Evolutionary conservation across 2,797 vertebrate genomes (phyloP).

Genomic region (Oryzias sinensis): DNA sequence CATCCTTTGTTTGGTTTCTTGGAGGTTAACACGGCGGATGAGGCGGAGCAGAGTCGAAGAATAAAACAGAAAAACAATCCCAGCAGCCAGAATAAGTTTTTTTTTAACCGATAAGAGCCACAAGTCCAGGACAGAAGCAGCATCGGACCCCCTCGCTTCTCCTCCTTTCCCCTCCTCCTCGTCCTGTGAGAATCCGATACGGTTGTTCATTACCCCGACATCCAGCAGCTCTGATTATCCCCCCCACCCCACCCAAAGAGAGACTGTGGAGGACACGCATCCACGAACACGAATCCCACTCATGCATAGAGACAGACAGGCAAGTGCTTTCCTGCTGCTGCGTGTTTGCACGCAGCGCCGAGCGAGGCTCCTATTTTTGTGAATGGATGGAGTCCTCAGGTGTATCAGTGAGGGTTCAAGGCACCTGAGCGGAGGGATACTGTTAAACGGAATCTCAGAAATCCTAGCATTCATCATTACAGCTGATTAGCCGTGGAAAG

Average conservation of each 20-base stretch:
- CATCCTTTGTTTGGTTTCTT: background rate
- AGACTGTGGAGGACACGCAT: slow-evolving; percentile 87
- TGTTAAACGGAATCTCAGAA: slow-evolving; percentile 85
- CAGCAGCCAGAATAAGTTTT: slow-evolving; percentile 2
- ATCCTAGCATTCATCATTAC: slow-evolving; percentile 90
- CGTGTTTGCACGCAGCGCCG: no score
- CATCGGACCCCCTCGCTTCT: slow-evolving; percentile 67
- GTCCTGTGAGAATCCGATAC: slow-evolving; percentile 78
- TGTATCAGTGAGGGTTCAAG: slow-evolving; percentile 54
- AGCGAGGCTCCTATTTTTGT: background rate
- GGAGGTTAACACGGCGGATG: slow-evolving; percentile 12
- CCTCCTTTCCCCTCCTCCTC: slow-evolving; percentile 30
- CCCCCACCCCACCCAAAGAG: slow-evolving; percentile 78
- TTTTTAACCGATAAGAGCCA: background rate
- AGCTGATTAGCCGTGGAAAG: slow-evolving; percentile 86
- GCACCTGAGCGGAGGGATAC: slow-evolving; percentile 85
- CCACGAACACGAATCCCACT: slow-evolving; percentile 84
- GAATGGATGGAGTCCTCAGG: slow-evolving; percentile 1
- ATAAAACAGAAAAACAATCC: background rate
- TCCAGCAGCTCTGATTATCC: slow-evolving; percentile 88
- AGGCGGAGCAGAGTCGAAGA: background rate
- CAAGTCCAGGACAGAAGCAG: slow-evolving; percentile 77
- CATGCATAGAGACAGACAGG: slow-evolving; percentile 89
- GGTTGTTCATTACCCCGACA: slow-evolving; percentile 84
- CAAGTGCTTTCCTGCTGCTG: slow-evolving; percentile 57